Conservation (phyloP, 2,888 invertebrate genomes). For the Drosophila nr. medialis region DNA sequence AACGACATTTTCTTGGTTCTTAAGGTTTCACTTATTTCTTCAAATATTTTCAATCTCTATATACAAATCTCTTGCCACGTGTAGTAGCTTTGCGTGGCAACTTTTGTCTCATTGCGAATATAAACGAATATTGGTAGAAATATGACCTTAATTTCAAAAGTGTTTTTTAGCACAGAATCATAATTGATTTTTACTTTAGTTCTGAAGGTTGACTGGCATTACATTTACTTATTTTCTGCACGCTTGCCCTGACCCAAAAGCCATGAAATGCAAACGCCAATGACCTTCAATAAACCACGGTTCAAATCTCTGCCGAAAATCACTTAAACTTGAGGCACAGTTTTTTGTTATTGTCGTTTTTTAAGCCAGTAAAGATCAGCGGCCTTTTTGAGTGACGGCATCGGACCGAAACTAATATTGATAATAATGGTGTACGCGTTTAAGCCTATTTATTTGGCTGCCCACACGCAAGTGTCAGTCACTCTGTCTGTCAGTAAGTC, state of each 20-base stretch:
- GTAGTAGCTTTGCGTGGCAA: not conserved
- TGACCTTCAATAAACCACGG: conserved; percentile 71
- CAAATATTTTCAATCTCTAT: not conserved
- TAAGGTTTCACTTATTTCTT: not conserved
- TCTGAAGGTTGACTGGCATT: conserved; percentile 18
- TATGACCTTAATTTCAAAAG: not conserved
- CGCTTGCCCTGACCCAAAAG: conserved; percentile 64
- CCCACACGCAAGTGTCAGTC: conserved; percentile 34
- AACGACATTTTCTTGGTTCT: not conserved
- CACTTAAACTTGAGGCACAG: conserved; percentile 59
- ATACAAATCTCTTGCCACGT: not conserved
- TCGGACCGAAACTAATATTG: conserved; percentile 58
- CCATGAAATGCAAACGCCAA: conserved; percentile 64
- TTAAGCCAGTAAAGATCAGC: conserved; percentile 60
- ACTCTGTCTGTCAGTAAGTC: not conserved
- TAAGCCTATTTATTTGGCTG: conserved; percentile 44
- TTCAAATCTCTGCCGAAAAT: conserved; percentile 58
- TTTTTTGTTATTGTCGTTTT: conserved; percentile 23
- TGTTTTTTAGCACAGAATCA: not conserved
- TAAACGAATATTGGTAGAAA: not conserved
- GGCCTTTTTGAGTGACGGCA: conserved; percentile 46
- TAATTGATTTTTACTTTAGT: conserved; percentile 8
- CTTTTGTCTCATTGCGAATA: not conserved
- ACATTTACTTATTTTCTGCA: conserved; percentile 5
- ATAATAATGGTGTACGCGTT: conserved; percentile 63